Evolutionary conservation across 1,140 invertebrate species (phyloP), one percentile per base, ranked within the genome.

Genomic region (Euglossa dilemma): DNA sequence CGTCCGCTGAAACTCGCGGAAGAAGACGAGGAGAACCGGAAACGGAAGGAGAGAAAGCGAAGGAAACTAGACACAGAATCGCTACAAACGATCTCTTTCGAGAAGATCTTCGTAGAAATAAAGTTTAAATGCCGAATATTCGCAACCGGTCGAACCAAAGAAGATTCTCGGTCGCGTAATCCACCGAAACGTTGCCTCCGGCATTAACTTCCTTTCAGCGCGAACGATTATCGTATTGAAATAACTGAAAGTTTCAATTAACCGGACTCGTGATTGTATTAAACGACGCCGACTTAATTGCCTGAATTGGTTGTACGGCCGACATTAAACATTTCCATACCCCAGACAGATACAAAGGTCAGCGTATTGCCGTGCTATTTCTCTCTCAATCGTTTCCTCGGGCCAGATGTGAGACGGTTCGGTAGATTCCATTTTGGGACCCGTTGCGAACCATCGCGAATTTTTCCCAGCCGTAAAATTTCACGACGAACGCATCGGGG

Each of bases 221-320:
- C 2, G 11, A 16, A 54, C 61, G 61, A 76, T 59, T 75, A 76
- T 76, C 63, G 25, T 50, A 70, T 77, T 70, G 28, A 70, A 73
- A 77, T 77, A 59, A 70, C 73, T 56, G 47, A 54, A 69, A 59
- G n/a, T 64, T 74, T 45, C 61, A 61, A 83, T 83, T 77, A 69
- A 64, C 28, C 28, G 12, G n/a, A 18, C 73, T 52, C 20, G 54
- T 61, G 61, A 82, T 82, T 69, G 57, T 50, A 76, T 82, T 76
- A 69, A 67, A 76, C 80, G 63, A 75, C 73, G 63, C 25, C 64
- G 80, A 59, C 56, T 69, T 82, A 82, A 82, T 82, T 75, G 72
- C 20, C 63, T 82, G 56, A 82, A 82, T 75, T 67, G 69, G 47
- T 71, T n/a, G 52, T 25, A 54, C 43, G 18, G 28, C 25, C 57